Base-by-base conservation (phyloP, 2,888 invertebrate species). In the Papilio demoleus region DNA sequence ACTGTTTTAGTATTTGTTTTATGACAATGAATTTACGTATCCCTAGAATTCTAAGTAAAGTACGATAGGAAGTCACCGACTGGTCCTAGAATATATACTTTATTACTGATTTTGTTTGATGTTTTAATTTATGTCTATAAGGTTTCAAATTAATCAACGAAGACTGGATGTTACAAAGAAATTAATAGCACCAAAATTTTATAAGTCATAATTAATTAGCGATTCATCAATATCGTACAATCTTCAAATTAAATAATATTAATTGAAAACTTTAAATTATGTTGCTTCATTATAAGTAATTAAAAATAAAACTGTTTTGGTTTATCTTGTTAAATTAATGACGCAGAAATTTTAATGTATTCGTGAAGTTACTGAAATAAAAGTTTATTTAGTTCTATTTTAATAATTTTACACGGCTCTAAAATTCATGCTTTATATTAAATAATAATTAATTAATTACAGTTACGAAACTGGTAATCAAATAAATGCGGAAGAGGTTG, bases 391-490 rank as follows among this genome's bases (percentile, higher is more conserved):
- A 56, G 1, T 56, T 56, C 61, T 42, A 45, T 24, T 42, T 8
- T 31, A 40, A 6, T 27, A n/a, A n/a, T 24, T 12, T 45, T 17
- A 17, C n/a, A n/a, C n/a, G n/a, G n/a, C n/a, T n/a, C n/a, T n/a
- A n/a, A n/a, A n/a, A n/a, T n/a, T n/a, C n/a, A n/a, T n/a, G n/a
- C n/a, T n/a, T n/a, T n/a, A n/a, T n/a, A n/a, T n/a, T n/a, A n/a
- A 22, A 12, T 19, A 60, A 60, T 61, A n/a, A n/a, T 70, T 61
- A n/a, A 22, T 53, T 60, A 14, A 42, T 47, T 56, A 53, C 50
- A 94, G 94, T 72, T 95, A 94, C 74, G 94, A 94, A 80, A 94
- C 94, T 27, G 94, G 94, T 4, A 95, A 95, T 76, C 94, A 94
- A 76, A 95, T 95, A 62, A 92, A 93, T 61, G 94, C 94, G 1